Percentiles rank a stretch among this genome's conserved stretches.
phyloP scores from a whole-genome alignment of 2,113 vertebrate species.

The Orycteropus afer region DNA sequence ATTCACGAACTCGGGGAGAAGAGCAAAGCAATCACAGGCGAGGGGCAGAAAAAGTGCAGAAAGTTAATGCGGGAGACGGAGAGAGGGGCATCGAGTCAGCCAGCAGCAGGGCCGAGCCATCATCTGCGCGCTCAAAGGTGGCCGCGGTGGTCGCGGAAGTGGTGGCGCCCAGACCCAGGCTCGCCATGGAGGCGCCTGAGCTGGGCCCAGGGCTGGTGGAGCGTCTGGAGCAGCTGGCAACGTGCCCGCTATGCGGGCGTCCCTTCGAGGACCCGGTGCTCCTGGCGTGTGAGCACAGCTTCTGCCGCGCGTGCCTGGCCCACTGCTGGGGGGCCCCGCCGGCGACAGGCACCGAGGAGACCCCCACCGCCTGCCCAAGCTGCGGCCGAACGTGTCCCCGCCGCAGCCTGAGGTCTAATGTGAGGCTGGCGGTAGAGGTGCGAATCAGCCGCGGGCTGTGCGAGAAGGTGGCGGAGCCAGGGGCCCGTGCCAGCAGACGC shows the following conservation, averaged over 20 bases:
- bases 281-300: constrained; percentile 85
- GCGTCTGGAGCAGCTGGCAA: constrained; percentile 81
- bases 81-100: background rate
- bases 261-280: constrained; percentile 84
- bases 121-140: background rate
- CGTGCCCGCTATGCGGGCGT: constrained; percentile 82
- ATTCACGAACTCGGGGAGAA: background rate
- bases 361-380: constrained; percentile 78
- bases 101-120: background rate
- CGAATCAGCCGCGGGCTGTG: constrained; percentile 83
- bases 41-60: background rate
- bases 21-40: background rate
- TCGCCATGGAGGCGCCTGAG: constrained; percentile 65
- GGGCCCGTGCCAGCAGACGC: background rate
- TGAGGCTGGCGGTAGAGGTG: constrained; percentile 84
- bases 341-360: background rate
- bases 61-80: constrained; percentile 43
- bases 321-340: constrained; percentile 66
- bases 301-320: constrained; percentile 83
- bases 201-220: constrained; percentile 76
- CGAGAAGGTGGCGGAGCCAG: constrained; percentile 73
- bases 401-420: constrained; percentile 83
- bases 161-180: background rate
- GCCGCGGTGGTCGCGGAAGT: background rate
- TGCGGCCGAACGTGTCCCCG: constrained; percentile 80